phyloP scores from a whole-genome alignment of 2,113 vertebrate genomes.

The Lanius collurio region DNA sequence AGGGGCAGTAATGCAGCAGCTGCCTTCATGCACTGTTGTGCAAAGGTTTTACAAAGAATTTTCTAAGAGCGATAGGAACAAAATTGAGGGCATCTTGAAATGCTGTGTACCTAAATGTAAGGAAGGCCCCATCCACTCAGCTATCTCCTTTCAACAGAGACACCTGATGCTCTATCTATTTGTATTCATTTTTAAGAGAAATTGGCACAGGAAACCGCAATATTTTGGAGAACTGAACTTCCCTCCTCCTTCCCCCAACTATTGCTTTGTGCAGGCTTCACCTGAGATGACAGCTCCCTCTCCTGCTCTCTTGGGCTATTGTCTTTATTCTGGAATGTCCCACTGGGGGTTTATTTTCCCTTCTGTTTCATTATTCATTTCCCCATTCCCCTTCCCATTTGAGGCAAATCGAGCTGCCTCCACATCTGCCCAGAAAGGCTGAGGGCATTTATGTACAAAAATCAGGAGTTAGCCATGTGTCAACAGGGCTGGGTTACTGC shows the following conservation, averaged over 20 bases:
- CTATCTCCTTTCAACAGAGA: not conserved
- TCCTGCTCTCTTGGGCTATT: not conserved
- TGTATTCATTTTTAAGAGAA: not conserved
- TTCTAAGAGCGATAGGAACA: not conserved
- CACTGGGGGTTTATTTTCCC: slow-evolving; percentile 22
- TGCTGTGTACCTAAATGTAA: not conserved
- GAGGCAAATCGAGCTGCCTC: not conserved
- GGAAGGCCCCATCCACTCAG: not conserved
- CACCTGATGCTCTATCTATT: not conserved
- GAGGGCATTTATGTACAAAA: not conserved
- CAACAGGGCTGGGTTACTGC: not conserved
- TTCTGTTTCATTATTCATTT: slow-evolving; percentile 48
- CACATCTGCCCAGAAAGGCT: not conserved
- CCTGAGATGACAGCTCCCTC: slow-evolving; percentile 26
- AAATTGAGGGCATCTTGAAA: not conserved
- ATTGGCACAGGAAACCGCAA: not conserved
- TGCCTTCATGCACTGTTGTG: not conserved
- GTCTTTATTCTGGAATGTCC: not conserved
- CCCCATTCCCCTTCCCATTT: not conserved
- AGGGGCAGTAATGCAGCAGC: not conserved
- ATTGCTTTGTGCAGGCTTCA: slow-evolving; percentile 22
- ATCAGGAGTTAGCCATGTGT: not conserved
- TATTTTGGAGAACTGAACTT: not conserved
- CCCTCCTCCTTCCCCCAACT: not conserved
- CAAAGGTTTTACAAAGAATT: not conserved